phyloP scores from a whole-genome alignment of 2,113 vertebrate species.

The Ammodytes marinus region DNA sequence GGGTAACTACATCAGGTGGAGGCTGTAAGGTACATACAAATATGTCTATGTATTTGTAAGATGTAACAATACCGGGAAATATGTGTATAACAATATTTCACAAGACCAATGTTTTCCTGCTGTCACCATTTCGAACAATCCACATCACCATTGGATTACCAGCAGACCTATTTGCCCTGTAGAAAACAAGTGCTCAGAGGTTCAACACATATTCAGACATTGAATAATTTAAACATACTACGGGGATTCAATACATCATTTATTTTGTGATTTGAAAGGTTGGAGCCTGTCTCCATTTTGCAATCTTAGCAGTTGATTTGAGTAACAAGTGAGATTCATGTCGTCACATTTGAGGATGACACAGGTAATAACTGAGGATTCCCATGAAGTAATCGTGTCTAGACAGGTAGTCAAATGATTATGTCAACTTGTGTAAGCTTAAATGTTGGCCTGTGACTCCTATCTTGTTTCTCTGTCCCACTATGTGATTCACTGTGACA shows the following conservation, averaged over 20 bases:
- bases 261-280: neutral
- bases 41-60: conserved; percentile 7
- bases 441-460: neutral
- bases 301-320: neutral
- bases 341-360: too few relatives aligned
- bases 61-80: conserved; percentile 13
- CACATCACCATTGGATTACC: neutral
- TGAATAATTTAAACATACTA: neutral
- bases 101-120: conserved; percentile 1
- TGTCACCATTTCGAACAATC: neutral
- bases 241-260: neutral
- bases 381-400: neutral
- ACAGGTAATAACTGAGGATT: conserved; percentile 6
- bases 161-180: neutral
- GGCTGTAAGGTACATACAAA: neutral
- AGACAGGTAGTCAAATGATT: conserved; percentile 11
- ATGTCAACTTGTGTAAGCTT: conserved; percentile 11
- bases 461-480: neutral
- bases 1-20: conserved; percentile 1
- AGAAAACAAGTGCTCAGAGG: neutral
- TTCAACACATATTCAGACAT: neutral
- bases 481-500: neutral
- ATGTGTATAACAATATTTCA: neutral
- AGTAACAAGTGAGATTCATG: neutral
- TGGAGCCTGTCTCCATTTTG: neutral